Conservation (phyloP, 2,113 vertebrate genomes). For the Festucalex cinctus region DNA sequence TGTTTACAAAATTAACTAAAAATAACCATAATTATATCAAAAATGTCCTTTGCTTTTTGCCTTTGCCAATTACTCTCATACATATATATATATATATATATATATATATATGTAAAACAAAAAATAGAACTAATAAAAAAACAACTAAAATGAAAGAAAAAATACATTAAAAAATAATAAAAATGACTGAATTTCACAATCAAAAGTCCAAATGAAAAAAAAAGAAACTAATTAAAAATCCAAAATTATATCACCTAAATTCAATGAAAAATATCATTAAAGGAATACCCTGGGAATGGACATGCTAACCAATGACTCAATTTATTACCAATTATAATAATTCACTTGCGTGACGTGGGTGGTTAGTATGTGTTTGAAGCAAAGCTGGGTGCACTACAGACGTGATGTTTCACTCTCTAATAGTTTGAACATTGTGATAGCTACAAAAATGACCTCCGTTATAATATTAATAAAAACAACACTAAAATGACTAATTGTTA, state of each 20-base stretch:
- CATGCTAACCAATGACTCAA: not conserved
- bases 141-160: too few species aligned
- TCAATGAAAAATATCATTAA: not conserved
- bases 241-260: not conserved
- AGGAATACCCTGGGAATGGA: not conserved
- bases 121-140: too few species aligned
- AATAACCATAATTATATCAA: too few species aligned
- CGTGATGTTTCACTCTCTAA: not conserved
- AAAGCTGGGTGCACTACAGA: not conserved
- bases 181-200: too few species aligned
- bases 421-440: not conserved
- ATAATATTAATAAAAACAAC: not conserved
- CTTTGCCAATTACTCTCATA: too few species aligned
- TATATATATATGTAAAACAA: too few species aligned
- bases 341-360: not conserved
- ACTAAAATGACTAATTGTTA: not conserved
- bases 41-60: too few species aligned
- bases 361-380: not conserved
- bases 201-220: not conserved
- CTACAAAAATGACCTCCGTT: too few species aligned
- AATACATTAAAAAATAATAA: too few species aligned
- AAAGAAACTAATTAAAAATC: too few species aligned
- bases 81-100: too few species aligned
- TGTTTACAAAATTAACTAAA: too few species aligned
- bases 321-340: not conserved